A percentile compares a stretch with the other conserved stretches of the same genome.
These are phyloP conservation scores for Fissipunctia ypsillon DNA, from an alignment of 2,888 invertebrate genomes.

Conservation along the genomic window DNA sequence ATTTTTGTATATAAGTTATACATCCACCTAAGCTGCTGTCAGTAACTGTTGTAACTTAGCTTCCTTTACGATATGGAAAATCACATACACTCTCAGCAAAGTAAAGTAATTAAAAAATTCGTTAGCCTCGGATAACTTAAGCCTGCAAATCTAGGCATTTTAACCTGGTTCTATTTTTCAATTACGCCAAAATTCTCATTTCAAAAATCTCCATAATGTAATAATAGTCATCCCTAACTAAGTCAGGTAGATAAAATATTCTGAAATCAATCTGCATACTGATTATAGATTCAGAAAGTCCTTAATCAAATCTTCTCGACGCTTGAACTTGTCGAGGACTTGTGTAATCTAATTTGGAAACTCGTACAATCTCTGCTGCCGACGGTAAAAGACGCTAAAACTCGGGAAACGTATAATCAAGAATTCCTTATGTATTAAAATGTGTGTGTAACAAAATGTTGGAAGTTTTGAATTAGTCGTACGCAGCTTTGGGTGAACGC, in stretches of 20 bases:
- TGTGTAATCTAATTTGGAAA: conserved; percentile 69
- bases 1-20: too few species aligned
- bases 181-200: not conserved
- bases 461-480: conserved; percentile 30
- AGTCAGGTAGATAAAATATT: conserved; percentile 56
- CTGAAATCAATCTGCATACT: conserved; percentile 71
- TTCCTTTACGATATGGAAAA: not conserved
- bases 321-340: conserved; percentile 59
- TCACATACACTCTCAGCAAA: not conserved
- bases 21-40: too few species aligned
- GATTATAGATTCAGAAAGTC: conserved; percentile 70
- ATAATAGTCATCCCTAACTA: conserved; percentile 20
- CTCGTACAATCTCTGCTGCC: conserved; percentile 60
- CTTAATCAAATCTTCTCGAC: conserved; percentile 67
- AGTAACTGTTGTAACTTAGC: not conserved
- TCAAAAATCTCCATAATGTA: conserved; percentile 26
- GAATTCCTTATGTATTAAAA: conserved; percentile 32
- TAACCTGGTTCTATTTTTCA: not conserved
- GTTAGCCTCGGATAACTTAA: not conserved
- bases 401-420: conserved; percentile 23
- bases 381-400: conserved; percentile 46
- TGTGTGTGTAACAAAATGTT: conserved; percentile 13
- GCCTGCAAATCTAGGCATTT: not conserved
- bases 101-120: not conserved
- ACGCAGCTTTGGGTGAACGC: not conserved